phyloP scores from a whole-genome alignment of 1,140 invertebrate genomes.

The Drosophila ohnishii region DNA sequence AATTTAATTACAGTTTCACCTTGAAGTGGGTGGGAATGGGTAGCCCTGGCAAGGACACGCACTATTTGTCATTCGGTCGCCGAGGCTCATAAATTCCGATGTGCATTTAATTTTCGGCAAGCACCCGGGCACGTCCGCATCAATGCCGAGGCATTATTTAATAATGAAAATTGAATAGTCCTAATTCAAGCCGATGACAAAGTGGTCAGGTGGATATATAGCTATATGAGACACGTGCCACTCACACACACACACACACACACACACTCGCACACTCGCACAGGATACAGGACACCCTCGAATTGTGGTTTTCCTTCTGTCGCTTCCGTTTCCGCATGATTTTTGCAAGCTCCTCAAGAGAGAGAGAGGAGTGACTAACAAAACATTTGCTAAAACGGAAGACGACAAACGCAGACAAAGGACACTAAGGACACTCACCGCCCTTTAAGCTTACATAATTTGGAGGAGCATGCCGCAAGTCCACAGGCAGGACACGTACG shows the following conservation, averaged over 20 bases:
- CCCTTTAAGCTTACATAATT: slow-evolving; percentile 78
- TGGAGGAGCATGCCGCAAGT: slow-evolving; percentile 43
- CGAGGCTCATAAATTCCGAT: slow-evolving; percentile 45
- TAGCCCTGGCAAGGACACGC: slow-evolving; percentile 39
- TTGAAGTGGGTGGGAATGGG: neutral
- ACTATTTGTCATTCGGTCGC: slow-evolving; percentile 57
- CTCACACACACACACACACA: slow-evolving; percentile 38
- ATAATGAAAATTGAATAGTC: slow-evolving; percentile 82
- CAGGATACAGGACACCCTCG: slow-evolving; percentile 40
- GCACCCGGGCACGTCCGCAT: slow-evolving; percentile 54
- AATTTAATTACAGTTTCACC: slow-evolving; percentile 72
- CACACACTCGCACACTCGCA: slow-evolving; percentile 14
- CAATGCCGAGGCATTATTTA: slow-evolving; percentile 66
- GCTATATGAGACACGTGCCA: slow-evolving; percentile 55
- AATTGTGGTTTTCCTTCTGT: slow-evolving; percentile 80
- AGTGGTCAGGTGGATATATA: slow-evolving; percentile 40
- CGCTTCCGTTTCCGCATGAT: slow-evolving; percentile 81
- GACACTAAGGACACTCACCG: slow-evolving; percentile 41
- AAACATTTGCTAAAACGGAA: slow-evolving; percentile 80
- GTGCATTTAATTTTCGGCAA: slow-evolving; percentile 62
- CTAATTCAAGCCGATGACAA: slow-evolving; percentile 68
- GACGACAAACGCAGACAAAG: slow-evolving; percentile 67
- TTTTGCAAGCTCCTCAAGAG: slow-evolving; percentile 65
- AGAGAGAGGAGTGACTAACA: slow-evolving; percentile 63
- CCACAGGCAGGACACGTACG: slow-evolving; percentile 64